Percentiles rank a stretch among this genome's conserved stretches.
Evolutionary conservation across 2,797 vertebrate species (phyloP).

Genomic region (Discoglossus pictus): DNA sequence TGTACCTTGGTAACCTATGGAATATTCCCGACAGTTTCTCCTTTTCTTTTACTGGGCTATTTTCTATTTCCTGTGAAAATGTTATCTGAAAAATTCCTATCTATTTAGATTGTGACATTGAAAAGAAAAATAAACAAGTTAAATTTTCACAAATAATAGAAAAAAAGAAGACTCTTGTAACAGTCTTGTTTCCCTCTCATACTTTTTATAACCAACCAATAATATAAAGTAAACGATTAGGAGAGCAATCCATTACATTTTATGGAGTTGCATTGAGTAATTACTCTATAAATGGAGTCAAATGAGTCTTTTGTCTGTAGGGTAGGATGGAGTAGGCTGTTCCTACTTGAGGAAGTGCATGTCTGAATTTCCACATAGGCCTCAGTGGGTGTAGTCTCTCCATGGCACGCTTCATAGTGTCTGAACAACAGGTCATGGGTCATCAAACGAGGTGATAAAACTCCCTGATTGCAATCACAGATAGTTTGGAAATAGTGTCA

Average conservation of each 20-base stretch:
- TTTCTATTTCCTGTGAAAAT: no score
- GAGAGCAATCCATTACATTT: constrained; percentile 1
- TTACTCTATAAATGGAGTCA: not conserved
- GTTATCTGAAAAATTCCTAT: no score
- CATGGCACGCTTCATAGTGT: not conserved
- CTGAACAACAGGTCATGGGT: not conserved
- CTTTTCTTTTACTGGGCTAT: no score
- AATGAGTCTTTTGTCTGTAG: not conserved
- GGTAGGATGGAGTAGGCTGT: not conserved
- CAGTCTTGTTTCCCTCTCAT: not conserved
- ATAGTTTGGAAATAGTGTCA: not conserved
- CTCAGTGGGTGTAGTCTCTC: not conserved
- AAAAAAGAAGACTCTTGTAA: no score
- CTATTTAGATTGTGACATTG: no score
- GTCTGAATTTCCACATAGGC: not conserved
- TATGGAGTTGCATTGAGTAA: constrained; percentile 16
- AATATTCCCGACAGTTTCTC: no score
- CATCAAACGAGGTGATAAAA: constrained; percentile 1
- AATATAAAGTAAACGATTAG: constrained; percentile 3
- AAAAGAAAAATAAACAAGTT: no score
- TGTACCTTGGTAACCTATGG: no score
- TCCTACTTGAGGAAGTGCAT: not conserved
- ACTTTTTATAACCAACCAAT: not conserved
- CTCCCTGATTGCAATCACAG: not conserved
- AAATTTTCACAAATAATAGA: no score